These are phyloP conservation scores for Onychomys arenicola DNA, from an alignment of 2,797 vertebrate species.

Conservation along the genomic window DNA sequence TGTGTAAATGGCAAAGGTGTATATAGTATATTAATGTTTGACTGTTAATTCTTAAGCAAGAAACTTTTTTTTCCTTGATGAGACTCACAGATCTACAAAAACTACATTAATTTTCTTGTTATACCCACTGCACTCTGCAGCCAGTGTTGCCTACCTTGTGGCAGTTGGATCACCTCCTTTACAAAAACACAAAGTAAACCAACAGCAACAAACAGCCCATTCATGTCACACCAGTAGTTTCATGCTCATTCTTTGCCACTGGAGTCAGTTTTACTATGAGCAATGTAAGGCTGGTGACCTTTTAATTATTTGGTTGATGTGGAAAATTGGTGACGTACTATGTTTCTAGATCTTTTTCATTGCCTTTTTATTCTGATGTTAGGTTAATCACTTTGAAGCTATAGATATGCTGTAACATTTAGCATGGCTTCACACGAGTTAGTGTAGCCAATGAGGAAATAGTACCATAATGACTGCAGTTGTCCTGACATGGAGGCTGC, in stretches of 20 bases:
- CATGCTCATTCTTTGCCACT: constrained; percentile 93
- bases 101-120: constrained; percentile 93
- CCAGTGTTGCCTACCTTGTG: constrained; percentile 95
- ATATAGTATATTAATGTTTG: constrained; percentile 99
- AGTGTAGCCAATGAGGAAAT: constrained; percentile 94
- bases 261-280: constrained; percentile 95
- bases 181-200: constrained; percentile 88
- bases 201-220: constrained; percentile 89
- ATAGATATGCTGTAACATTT: constrained; percentile 99
- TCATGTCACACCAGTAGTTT: constrained; percentile 94
- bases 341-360: constrained; percentile 97
- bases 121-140: constrained; percentile 95
- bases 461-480: constrained; percentile 91
- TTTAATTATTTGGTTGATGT: constrained; percentile 97
- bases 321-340: constrained; percentile 97
- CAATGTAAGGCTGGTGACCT: constrained; percentile 94
- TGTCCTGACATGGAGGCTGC: constrained; percentile 93
- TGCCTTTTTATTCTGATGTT: constrained; percentile 98
- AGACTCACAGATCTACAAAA: constrained; percentile 95
- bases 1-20: constrained; percentile 99
- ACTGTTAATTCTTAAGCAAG: constrained; percentile 98
- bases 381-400: constrained; percentile 97
- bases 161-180: constrained; percentile 94
- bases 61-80: constrained; percentile 92
- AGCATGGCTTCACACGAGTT: constrained; percentile 99